Evolutionary conservation across 2,113 vertebrate genomes (phyloP).

Genomic region (Forbesichthys papilliferus): DNA sequence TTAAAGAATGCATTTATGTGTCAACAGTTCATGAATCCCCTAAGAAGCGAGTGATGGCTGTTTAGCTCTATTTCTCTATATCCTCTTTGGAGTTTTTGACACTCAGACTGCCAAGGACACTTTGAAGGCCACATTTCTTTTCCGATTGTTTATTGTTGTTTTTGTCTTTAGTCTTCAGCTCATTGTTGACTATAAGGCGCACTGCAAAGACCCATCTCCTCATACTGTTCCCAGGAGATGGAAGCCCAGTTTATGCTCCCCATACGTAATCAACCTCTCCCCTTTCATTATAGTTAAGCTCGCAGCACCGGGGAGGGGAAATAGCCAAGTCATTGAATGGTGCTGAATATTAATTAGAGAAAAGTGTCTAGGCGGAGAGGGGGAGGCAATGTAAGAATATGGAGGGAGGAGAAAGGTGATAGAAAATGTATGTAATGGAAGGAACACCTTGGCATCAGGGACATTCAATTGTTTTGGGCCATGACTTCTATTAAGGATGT

Average conservation of each 20-base stretch:
- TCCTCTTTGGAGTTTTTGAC: constrained; percentile 56
- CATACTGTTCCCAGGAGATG: constrained; percentile 54
- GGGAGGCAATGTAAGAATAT: neutral
- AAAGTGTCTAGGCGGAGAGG: neutral
- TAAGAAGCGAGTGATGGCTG: constrained; percentile 34
- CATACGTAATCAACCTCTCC: constrained; percentile 57
- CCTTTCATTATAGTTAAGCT: constrained; percentile 59
- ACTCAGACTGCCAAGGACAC: constrained; percentile 67
- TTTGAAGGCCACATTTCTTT: constrained; percentile 21
- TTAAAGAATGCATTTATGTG: neutral
- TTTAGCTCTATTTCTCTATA: constrained; percentile 33
- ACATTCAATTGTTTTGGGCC: too few relatives aligned
- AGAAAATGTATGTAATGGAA: neutral
- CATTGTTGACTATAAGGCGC: constrained; percentile 56
- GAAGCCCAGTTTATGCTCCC: constrained; percentile 46
- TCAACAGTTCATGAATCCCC: constrained; percentile 33
- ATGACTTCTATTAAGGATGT: too few relatives aligned
- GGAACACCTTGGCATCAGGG: too few relatives aligned
- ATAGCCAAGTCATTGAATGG: constrained; percentile 46
- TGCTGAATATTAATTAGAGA: constrained; percentile 53
- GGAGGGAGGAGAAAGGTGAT: neutral
- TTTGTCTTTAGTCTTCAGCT: constrained; percentile 6
- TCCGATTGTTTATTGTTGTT: constrained; percentile 4
- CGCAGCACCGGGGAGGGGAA: constrained; percentile 23
- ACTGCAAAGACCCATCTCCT: constrained; percentile 43